A percentile compares a stretch with the other conserved stretches of the same genome.
These are phyloP conservation scores for Phoxinus dragarum DNA, from an alignment of 2,797 vertebrate genomes.

Conservation along the genomic window DNA sequence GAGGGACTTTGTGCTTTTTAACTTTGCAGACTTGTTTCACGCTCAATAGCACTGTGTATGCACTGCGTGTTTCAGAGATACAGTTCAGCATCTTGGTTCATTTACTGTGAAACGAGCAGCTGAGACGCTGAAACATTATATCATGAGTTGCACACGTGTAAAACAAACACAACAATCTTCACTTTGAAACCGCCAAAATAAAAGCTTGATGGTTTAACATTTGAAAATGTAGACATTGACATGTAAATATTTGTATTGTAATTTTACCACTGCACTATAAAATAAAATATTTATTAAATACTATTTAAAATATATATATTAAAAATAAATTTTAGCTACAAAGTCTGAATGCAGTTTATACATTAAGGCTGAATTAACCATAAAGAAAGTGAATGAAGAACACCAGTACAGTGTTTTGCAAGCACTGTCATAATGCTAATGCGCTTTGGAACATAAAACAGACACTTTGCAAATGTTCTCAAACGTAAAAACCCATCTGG, in stretches of 20 bases:
- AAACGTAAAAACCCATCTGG: constrained; percentile 23
- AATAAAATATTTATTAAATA: neutral
- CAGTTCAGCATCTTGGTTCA: neutral
- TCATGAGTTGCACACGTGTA: neutral
- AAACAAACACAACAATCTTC: neutral
- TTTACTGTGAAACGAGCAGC: neutral
- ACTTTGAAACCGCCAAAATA: too few species aligned
- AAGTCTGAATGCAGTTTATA: neutral
- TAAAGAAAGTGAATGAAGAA: neutral
- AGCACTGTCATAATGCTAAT: constrained; percentile 6
- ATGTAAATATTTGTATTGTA: too few species aligned
- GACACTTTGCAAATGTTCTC: constrained; percentile 7
- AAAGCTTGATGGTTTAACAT: neutral
- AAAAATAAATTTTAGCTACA: neutral
- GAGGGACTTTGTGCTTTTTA: neutral
- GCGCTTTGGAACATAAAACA: constrained; percentile 32
- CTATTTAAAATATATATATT: too few species aligned
- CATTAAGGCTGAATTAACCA: neutral
- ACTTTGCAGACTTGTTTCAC: neutral
- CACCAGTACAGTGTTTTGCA: neutral
- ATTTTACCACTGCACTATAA: neutral
- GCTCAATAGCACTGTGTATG: neutral
- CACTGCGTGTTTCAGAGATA: neutral
- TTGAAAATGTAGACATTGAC: neutral
- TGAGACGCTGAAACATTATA: neutral